Evolutionary conservation across 2,888 invertebrate species (phyloP), one percentile per base, ranked within the genome.

Genomic region (Phaonia tiefii): DNA sequence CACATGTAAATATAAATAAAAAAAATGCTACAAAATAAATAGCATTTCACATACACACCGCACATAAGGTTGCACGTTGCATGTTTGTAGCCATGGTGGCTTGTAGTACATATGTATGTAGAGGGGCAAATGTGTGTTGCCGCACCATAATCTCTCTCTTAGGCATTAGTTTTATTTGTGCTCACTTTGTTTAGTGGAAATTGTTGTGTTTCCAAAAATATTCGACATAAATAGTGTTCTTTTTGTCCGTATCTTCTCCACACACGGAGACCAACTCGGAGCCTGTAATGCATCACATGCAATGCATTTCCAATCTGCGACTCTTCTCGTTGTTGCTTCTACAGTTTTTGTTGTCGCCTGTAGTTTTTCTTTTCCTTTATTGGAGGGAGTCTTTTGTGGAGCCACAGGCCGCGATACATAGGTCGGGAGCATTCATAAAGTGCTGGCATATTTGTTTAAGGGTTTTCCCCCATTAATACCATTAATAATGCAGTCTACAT

Each of bases 261-360:
- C 20, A 70, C 56, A 75, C 20, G 63, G 44, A 63, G 54, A 65
- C 56, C 37, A 22, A 42, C 63, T 42, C n/a, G 8, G 3, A 42
- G 63, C 31, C 39, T 15, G 73, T 74, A 80, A 77, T 77, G 67
- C 74, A 77, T 80, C 77, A 58, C 80, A 69, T 77, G 74, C 58
- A 26, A 66, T 66, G 66, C 65, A 56, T 66, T 69, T 65, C 5
- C 10, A 7, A n/a, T 26, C 10, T 56, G 54, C 37, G 49, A n/a
- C n/a, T 44, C 46, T 49, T 49, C 2, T 49, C 10, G 49, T 46
- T 49, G 49, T 51, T 49, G 70, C 25, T 15, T 11, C 17, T 58
- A 26, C 54, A 13, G 46, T 49, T 49, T 1, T 20, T 49, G 49
- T 20, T 66, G 70, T 75, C 31, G 63, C 71, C 44, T 20, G 66